Percentiles rank a stretch among this genome's conserved stretches.
These are phyloP conservation scores for Amphiura filiformis DNA, from an alignment of 35 echinoderm and acorn worm species.

Conservation along the genomic window DNA sequence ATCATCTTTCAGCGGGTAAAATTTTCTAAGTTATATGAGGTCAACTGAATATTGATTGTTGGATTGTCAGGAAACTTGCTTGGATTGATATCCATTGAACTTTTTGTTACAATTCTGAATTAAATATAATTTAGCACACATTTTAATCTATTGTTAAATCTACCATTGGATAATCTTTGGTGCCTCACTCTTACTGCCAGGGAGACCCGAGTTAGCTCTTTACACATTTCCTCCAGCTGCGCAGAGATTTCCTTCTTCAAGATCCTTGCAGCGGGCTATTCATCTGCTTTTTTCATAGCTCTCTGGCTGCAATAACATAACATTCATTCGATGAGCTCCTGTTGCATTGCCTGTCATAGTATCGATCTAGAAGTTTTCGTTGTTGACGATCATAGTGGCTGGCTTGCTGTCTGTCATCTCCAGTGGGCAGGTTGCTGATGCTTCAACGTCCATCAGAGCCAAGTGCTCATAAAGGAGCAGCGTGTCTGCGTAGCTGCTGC, in stretches of 20 bases:
- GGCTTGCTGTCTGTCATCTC: conserved; percentile 16
- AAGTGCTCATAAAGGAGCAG: neutral
- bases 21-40: too few species aligned
- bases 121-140: too few species aligned
- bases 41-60: too few species aligned
- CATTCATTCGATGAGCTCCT: conserved; percentile 51
- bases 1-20: too few species aligned
- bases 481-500: conserved; percentile 27
- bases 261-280: neutral
- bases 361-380: conserved; percentile 39
- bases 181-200: too few species aligned
- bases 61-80: too few species aligned
- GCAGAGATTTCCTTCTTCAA: neutral
- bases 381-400: conserved; percentile 30
- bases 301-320: conserved; percentile 23
- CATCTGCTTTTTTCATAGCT: neutral
- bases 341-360: conserved; percentile 38
- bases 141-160: too few species aligned
- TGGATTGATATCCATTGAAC: too few species aligned
- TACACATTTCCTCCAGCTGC: neutral
- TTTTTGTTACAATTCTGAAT: too few species aligned
- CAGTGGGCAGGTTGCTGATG: conserved; percentile 23
- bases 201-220: neutral
- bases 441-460: conserved; percentile 31
- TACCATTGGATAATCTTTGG: too few species aligned